A percentile compares a stretch with the other conserved stretches of the same genome.
These are phyloP conservation scores for Meloidogyne exigua DNA, from an alignment of 1,140 invertebrate genomes.

Conservation along the genomic window DNA sequence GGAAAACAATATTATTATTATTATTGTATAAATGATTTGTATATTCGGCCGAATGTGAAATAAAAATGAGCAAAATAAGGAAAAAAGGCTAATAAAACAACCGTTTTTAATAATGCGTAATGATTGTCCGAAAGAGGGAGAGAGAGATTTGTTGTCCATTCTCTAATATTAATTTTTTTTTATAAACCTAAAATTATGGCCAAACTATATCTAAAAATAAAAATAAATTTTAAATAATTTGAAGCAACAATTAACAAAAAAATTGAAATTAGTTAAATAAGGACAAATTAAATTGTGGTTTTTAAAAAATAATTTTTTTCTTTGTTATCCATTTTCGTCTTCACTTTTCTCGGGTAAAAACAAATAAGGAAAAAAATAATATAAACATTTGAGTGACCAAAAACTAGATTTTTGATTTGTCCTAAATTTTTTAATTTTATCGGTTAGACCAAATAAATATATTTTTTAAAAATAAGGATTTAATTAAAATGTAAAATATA, in stretches of 20 bases:
- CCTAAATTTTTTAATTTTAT: no score
- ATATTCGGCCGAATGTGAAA: neutral
- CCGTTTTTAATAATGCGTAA: neutral
- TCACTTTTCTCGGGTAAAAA: neutral
- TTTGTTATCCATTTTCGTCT: neutral
- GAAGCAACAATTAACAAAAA: no score
- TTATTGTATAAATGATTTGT: slow-evolving; percentile 4
- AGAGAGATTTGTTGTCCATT: neutral
- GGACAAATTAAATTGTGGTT: no score
- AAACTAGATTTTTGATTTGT: neutral
- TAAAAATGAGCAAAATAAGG: neutral
- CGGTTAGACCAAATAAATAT: no score
- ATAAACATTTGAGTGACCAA: neutral
- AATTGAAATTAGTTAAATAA: neutral
- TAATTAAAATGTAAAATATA: no score
- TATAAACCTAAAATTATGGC: no score
- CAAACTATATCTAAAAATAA: no score
- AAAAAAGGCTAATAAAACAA: slow-evolving; percentile 5
- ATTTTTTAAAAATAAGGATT: no score
- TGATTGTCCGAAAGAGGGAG: neutral
- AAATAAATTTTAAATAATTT: no score
- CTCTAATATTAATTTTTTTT: neutral
- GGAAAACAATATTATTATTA: neutral
- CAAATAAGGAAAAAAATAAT: neutral
- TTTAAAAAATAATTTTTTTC: no score